Base-by-base conservation (phyloP, 2,113 vertebrate species). In the Lophura nycthemera region DNA sequence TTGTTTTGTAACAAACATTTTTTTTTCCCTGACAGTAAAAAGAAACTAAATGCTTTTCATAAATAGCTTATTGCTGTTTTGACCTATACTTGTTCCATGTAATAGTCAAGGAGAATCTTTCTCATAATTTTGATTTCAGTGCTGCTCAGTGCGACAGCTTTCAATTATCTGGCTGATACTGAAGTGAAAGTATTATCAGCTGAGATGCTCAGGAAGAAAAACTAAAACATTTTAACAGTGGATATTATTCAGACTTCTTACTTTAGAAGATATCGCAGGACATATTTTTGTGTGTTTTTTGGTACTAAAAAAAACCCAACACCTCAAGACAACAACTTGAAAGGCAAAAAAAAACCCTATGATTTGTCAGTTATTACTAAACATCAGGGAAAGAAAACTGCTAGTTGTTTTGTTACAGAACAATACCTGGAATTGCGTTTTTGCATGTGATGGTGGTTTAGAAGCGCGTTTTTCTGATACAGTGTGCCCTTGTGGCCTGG, bases 71-170 rank as follows among this genome's bases (percentile, higher is more conserved):
- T 70, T 48, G 15, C 8, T 78, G 7, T 12, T 69, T 42, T 27
- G 70, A 12, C 54, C 25, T 65, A 0, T 34, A 22, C 11, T 18
- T 4, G 0, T 60, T 86, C n/a, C 42, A 4, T 47, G 10, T 24
- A 47, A n/a, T 48, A 67, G 3, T 60, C 13, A 38, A 59, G 11
- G 32, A 63, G 67, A 54, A 71, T 43, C 30, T 54, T 73, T 10
- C 13, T 66, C 48, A 17, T 0, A 1, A 21, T 12, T 43, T 63
- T 48, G 15, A 30, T 66, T 19, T 15, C 10, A 34, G 21, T 60
- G 16, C 20, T 74, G 4, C 64, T 73, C 38, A 70, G n/a, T 59
- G 18, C 47, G 36, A 72, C n/a, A 18, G 6, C 67, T 78, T 45
- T 65, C n/a, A 70, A 19, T 69, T 78, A 30, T 10, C 16, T 73